Conservation (phyloP, 2,797 vertebrate species). For the Megaceryle alcyon region DNA sequence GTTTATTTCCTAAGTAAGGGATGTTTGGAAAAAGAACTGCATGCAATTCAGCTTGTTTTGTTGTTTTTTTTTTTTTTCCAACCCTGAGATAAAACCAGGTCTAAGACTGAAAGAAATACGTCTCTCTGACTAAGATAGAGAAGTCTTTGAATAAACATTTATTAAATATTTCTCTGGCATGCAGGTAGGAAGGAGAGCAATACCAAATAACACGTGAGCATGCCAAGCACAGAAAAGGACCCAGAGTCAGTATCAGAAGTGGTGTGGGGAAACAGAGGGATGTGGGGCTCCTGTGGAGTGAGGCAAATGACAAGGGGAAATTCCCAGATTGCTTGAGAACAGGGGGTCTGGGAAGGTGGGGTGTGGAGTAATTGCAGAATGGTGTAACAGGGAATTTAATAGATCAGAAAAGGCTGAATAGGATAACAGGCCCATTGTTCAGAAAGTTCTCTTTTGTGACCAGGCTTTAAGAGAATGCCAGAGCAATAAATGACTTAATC, state of each 20-base stretch:
- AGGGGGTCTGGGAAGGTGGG: conserved; percentile 5
- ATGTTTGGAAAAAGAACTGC: neutral
- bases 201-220: neutral
- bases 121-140: neutral
- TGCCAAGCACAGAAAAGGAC: neutral
- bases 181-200: neutral
- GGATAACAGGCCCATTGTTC: conserved; percentile 62
- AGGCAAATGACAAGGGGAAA: conserved; percentile 21
- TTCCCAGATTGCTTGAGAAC: conserved; percentile 54
- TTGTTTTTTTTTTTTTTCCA: neutral
- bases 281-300: neutral
- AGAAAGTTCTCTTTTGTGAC: conserved; percentile 57
- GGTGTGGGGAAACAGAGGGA: neutral
- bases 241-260: neutral
- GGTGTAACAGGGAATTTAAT: conserved; percentile 53
- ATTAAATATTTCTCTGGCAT: neutral
- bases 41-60: neutral
- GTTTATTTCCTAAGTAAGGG: neutral
- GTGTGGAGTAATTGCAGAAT: conserved; percentile 41
- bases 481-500: conserved; percentile 69
- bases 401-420: conserved; percentile 61
- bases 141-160: neutral
- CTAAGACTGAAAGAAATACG: neutral
- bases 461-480: conserved; percentile 47
- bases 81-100: neutral